Base-by-base conservation (phyloP, 2,888 invertebrate species). In the Pecten maximus region DNA sequence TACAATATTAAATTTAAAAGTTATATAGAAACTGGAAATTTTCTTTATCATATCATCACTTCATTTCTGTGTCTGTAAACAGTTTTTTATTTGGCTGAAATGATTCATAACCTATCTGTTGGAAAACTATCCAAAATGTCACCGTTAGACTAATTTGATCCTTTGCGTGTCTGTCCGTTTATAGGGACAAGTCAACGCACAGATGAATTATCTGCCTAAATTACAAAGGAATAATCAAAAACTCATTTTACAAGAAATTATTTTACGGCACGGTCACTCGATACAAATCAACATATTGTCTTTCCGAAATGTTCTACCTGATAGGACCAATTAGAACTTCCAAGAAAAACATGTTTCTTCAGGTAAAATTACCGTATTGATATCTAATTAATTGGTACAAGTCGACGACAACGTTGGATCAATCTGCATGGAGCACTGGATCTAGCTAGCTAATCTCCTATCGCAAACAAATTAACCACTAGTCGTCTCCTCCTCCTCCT, bases 281-380 rank as follows among this genome's bases (percentile, higher is more conserved):
- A 74, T 74, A 74, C 28, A 74, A 74, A 28, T 35, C 12, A 74
- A 74, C 74, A 74, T 10, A 54, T 54, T 54, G 50, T 54, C 50
- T 74, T 23, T 74, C 74, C 35, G 28, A 16, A 35, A 74, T 74
- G 12, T 16, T 74, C 35, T 74, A 74, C 35, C 74, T 74, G 74
- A 74, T 35, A 15, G 8, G 8, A 74, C 19, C 74, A 74, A 74
- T 74, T 74, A 35, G 1, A 23, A 74, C 74, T 74, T 74, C 28
- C 74, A 74, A 74, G 74, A 74, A 74, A 74, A 74, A 35, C 28
- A 74, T 74, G 35, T 74, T 74, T 74, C 44, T 28, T 74, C 74
- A 12, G 28, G 28, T 10, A 74, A 74, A 74, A 74, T 74, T 28
- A 74, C 16, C 15, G 74, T 74, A 74, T 74, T 35, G 74, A 19